Evolutionary conservation across 1,140 invertebrate genomes (phyloP).

Genomic region (Drosophila watanabei): DNA sequence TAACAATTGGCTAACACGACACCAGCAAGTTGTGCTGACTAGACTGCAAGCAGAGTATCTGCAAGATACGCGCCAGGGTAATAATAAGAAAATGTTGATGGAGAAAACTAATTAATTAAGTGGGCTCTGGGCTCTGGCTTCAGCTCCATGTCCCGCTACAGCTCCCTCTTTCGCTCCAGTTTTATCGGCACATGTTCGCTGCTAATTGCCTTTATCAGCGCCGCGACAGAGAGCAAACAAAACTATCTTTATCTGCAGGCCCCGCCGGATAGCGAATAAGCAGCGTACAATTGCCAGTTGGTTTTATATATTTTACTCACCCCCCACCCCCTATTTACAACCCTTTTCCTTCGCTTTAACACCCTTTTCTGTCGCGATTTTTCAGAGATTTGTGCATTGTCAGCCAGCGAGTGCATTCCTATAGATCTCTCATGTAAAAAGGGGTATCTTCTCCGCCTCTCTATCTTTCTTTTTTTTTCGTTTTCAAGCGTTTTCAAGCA

Average conservation of each 20-base stretch:
- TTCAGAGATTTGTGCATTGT: slow-evolving; percentile 22
- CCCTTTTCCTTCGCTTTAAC: not conserved
- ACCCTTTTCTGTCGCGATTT: slow-evolving; percentile 4
- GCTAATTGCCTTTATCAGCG: slow-evolving; percentile 79
- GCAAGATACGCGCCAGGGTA: slow-evolving; percentile 8
- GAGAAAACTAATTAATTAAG: slow-evolving; percentile 70
- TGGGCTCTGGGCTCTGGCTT: slow-evolving; percentile 16
- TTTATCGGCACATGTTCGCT: slow-evolving; percentile 60
- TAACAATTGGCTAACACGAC: slow-evolving; percentile 54
- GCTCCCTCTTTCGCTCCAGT: slow-evolving; percentile 34
- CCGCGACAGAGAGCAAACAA: slow-evolving; percentile 71
- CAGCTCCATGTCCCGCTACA: slow-evolving; percentile 5
- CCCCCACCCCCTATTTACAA: not conserved
- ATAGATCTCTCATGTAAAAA: slow-evolving; percentile 21
- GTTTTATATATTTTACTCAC: slow-evolving; percentile 5
- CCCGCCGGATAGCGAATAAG: slow-evolving; percentile 30
- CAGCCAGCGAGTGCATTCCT: slow-evolving; percentile 39
- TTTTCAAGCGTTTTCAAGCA: slow-evolving; percentile 12
- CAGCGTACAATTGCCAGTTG: slow-evolving; percentile 21
- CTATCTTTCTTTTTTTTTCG: not conserved
- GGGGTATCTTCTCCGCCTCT: slow-evolving; percentile 4
- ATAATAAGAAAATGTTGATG: not conserved
- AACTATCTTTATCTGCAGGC: slow-evolving; percentile 75
- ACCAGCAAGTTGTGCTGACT: slow-evolving; percentile 35
- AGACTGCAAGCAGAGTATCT: slow-evolving; percentile 26